phyloP scores from a whole-genome alignment of 2,888 invertebrate species.

The Nomada flava region DNA sequence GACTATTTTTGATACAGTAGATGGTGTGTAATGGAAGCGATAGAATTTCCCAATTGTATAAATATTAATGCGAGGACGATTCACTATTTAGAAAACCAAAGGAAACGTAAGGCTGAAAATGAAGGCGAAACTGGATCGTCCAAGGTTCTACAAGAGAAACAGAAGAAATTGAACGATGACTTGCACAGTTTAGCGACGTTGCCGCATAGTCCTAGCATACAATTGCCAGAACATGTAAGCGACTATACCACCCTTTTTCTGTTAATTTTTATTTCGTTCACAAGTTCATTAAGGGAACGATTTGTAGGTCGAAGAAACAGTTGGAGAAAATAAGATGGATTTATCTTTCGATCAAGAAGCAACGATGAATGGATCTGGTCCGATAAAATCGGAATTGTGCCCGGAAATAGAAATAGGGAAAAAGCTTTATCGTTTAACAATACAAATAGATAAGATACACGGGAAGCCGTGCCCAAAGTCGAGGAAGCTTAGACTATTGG shows the following conservation, averaged over 20 bases:
- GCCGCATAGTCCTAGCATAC: conserved; percentile 46
- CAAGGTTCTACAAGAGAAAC: conserved; percentile 36
- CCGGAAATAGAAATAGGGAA: conserved; percentile 17
- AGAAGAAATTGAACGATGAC: conserved; percentile 56
- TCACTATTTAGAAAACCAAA: conserved; percentile 38
- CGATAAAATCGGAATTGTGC: conserved; percentile 20
- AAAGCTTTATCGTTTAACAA: conserved; percentile 74
- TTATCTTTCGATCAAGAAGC: neutral
- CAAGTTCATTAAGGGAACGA: neutral
- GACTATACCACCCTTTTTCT: neutral
- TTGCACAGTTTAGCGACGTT: conserved; percentile 43
- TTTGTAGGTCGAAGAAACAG: conserved; percentile 38
- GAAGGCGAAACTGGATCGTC: neutral
- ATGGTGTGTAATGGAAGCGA: conserved; percentile 54
- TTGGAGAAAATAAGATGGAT: conserved; percentile 26
- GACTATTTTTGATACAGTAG: conserved; percentile 62
- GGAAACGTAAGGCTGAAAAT: conserved; percentile 44
- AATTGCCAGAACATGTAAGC: conserved; percentile 47
- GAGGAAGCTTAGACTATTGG: conserved; percentile 44
- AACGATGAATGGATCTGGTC: conserved; percentile 38
- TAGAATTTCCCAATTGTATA: neutral
- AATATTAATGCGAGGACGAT: neutral
- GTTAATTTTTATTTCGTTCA: too few relatives aligned
- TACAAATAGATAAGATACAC: conserved; percentile 79
- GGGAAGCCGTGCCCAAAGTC: conserved; percentile 75